Evolutionary conservation across 2,113 vertebrate species (phyloP).

Genomic region (Cinclus mexicanus): DNA sequence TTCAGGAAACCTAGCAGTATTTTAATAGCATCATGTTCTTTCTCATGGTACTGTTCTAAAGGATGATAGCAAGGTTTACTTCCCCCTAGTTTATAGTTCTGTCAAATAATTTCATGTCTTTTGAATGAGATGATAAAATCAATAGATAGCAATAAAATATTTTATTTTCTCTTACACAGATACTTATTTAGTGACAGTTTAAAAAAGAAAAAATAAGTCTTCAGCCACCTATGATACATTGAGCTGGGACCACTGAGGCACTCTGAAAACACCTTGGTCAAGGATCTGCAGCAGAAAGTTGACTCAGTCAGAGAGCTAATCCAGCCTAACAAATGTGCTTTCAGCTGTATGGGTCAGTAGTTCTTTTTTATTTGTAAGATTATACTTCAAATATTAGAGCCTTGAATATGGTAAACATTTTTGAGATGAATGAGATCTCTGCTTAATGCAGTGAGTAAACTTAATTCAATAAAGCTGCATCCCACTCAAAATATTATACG

Average conservation of each 20-base stretch:
- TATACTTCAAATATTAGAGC: not conserved
- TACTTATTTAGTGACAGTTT: not conserved
- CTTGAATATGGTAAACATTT: not conserved
- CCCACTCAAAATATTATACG: not conserved
- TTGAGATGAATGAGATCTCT: not conserved
- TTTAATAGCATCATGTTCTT: not conserved
- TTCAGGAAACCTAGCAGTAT: not conserved
- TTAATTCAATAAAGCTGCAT: not conserved
- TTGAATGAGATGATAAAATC: not conserved
- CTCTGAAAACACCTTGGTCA: not conserved
- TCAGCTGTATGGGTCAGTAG: not conserved
- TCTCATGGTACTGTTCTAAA: not conserved
- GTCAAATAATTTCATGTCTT: conserved; percentile 9
- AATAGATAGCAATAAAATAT: not conserved
- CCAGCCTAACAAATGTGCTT: not conserved
- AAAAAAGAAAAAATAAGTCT: not conserved
- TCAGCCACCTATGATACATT: not conserved
- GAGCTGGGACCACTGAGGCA: not conserved
- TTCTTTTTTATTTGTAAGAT: not conserved
- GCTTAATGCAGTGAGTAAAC: not conserved
- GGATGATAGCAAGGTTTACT: not conserved
- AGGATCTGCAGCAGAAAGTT: not conserved
- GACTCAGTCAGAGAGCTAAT: not conserved
- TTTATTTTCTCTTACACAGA: not conserved
- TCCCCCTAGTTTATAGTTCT: not conserved